Conservation (phyloP, 2,888 invertebrate genomes). For the Protonemura montana region DNA sequence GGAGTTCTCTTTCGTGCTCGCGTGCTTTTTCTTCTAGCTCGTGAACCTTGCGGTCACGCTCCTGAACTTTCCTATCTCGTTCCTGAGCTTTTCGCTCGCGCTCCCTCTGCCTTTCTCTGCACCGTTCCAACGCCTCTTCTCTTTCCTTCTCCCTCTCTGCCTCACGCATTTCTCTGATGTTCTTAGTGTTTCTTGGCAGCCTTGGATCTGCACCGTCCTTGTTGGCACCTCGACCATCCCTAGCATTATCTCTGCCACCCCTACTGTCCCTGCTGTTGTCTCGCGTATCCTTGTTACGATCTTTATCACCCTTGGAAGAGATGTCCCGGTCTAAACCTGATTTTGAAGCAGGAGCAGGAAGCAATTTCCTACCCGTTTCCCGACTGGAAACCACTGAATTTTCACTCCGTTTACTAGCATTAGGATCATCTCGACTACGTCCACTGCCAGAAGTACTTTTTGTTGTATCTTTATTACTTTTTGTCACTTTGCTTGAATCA, state of each 20-base stretch:
- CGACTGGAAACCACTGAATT: conserved; percentile 23
- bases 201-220: conserved; percentile 43
- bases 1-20: conserved; percentile 50
- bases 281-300: conserved; percentile 42
- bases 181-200: conserved; percentile 49
- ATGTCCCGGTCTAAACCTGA: conserved; percentile 47
- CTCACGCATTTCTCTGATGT: conserved; percentile 56
- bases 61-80: background rate
- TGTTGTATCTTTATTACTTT: conserved; percentile 41
- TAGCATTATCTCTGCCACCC: conserved; percentile 31
- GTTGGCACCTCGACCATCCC: conserved; percentile 32
- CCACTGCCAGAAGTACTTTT: conserved; percentile 30
- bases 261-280: conserved; percentile 41
- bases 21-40: conserved; percentile 45
- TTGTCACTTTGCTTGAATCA: conserved; percentile 35
- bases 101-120: conserved; percentile 68
- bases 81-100: conserved; percentile 57
- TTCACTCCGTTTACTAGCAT: conserved; percentile 39
- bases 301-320: conserved; percentile 46
- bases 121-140: conserved; percentile 71
- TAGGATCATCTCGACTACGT: conserved; percentile 39
- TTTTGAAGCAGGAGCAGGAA: conserved; percentile 44
- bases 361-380: conserved; percentile 43
- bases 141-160: conserved; percentile 69
- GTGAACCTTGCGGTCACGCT: background rate